Percentiles rank a stretch among this genome's conserved stretches.
These are phyloP conservation scores for Sycophaga agraensis DNA, from an alignment of 1,140 invertebrate species.

Conservation along the genomic window DNA sequence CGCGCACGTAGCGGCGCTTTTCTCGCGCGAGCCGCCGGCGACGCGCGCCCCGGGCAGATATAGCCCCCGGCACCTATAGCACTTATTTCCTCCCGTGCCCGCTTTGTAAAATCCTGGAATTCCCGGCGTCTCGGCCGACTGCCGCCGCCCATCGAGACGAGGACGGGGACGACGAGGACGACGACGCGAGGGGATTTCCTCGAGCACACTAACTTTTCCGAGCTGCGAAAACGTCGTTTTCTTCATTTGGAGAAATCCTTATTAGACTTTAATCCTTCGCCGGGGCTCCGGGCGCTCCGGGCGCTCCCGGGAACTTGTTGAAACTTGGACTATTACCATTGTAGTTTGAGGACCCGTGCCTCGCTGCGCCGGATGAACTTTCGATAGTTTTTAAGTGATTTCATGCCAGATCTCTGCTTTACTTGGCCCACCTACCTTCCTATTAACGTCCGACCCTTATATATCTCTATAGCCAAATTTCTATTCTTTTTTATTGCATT, in stretches of 20 bases:
- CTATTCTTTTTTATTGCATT: too few species aligned
- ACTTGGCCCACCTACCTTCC: too few species aligned
- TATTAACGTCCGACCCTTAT: too few species aligned
- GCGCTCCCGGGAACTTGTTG: constrained; percentile 10
- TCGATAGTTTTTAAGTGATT: constrained; percentile 30
- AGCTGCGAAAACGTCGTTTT: constrained; percentile 29
- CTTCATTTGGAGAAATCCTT: constrained; percentile 30
- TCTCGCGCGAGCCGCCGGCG: background rate
- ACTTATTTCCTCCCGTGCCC: constrained; percentile 21
- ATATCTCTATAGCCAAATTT: too few species aligned
- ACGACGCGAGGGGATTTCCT: constrained; percentile 9
- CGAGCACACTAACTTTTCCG: constrained; percentile 19
- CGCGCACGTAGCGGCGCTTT: background rate
- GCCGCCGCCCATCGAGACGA: too few species aligned
- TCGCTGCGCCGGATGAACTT: constrained; percentile 16
- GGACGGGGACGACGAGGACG: background rate
- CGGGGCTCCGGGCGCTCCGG: background rate
- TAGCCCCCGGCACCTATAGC: background rate
- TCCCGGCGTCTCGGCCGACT: constrained; percentile 23
- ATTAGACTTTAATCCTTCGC: constrained; percentile 31
- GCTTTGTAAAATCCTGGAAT: constrained; percentile 43
- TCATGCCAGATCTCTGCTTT: too few species aligned
- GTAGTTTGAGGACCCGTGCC: background rate
- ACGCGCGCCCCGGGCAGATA: background rate
- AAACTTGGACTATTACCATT: constrained; percentile 20